phyloP scores from a whole-genome alignment of 2,888 invertebrate species.

The Dichetophora obliterata region DNA sequence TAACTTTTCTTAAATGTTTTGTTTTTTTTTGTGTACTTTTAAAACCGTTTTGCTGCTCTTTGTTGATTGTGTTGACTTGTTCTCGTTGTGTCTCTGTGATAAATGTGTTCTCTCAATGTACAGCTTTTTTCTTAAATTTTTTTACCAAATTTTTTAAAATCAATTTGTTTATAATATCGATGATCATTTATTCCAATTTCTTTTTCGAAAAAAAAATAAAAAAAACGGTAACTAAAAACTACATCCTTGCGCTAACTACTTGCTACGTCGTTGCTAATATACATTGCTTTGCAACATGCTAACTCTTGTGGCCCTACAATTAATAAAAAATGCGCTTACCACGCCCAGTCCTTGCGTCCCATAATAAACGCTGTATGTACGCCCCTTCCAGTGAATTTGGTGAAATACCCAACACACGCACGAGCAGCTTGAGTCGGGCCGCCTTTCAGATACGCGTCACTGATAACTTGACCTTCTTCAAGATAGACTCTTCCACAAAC shows the following conservation, averaged over 20 bases:
- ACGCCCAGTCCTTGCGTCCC: background rate
- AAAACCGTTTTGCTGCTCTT: conserved; percentile 37
- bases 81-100: conserved; percentile 51
- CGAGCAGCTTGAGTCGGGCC: conserved; percentile 48
- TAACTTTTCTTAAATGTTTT: too few species aligned
- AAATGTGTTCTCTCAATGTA: conserved; percentile 39
- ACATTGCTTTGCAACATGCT: conserved; percentile 3
- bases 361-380: background rate
- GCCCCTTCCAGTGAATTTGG: conserved; percentile 46
- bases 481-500: conserved; percentile 76
- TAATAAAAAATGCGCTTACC: background rate
- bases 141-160: background rate
- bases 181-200: conserved; percentile 27
- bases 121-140: conserved; percentile 29
- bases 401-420: conserved; percentile 52
- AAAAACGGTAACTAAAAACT: background rate
- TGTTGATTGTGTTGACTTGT: conserved; percentile 45
- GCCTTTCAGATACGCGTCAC: conserved; percentile 62
- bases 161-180: conserved; percentile 1
- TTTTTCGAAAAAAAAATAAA: conserved; percentile 18
- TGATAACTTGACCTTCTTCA: conserved; percentile 62
- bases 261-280: conserved; percentile 24
- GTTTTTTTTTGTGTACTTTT: conserved; percentile 34
- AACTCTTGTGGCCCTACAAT: conserved; percentile 11
- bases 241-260: background rate